Conservation (phyloP, 2,797 vertebrate species). For the Clarias pachynema region DNA sequence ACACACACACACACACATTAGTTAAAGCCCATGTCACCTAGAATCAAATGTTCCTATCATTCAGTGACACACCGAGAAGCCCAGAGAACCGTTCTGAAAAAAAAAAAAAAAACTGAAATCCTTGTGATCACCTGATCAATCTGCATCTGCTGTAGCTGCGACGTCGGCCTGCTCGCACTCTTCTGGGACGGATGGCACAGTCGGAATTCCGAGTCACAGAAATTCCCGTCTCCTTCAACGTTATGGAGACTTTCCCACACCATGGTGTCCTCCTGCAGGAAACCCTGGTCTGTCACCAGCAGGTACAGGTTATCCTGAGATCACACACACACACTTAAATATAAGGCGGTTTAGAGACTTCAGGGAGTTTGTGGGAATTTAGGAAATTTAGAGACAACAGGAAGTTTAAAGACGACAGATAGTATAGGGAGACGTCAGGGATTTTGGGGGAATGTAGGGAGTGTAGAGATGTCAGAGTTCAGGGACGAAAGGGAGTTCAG, state of each 20-base stretch:
- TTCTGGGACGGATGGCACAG: conserved; percentile 80
- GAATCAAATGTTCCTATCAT: not conserved
- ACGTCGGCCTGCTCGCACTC: conserved; percentile 36
- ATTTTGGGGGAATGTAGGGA: too few relatives aligned
- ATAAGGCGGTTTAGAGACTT: too few relatives aligned
- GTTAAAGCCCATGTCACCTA: not conserved
- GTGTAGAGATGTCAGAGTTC: too few relatives aligned
- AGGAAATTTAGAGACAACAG: too few relatives aligned
- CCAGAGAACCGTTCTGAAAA: not conserved
- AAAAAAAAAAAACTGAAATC: not conserved
- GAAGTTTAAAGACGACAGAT: too few relatives aligned
- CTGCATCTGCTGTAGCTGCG: conserved; percentile 80
- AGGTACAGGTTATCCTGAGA: conserved; percentile 89
- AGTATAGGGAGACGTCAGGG: too few relatives aligned
- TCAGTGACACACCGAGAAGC: not conserved
- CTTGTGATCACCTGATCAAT: conserved; percentile 82
- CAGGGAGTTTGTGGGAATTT: not conserved
- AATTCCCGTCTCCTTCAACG: conserved; percentile 93
- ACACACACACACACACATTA: not conserved
- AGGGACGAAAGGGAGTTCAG: too few relatives aligned
- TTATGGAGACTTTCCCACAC: conserved; percentile 94
- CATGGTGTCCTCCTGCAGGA: conserved; percentile 85
- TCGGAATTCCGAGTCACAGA: conserved; percentile 87
- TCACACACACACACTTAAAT: conserved; percentile 1
- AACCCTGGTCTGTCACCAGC: conserved; percentile 94